Percentiles rank a stretch among this genome's conserved stretches.
phyloP scores from a whole-genome alignment of 64 coral and sea anemone species.

The Montipora foliosa region DNA sequence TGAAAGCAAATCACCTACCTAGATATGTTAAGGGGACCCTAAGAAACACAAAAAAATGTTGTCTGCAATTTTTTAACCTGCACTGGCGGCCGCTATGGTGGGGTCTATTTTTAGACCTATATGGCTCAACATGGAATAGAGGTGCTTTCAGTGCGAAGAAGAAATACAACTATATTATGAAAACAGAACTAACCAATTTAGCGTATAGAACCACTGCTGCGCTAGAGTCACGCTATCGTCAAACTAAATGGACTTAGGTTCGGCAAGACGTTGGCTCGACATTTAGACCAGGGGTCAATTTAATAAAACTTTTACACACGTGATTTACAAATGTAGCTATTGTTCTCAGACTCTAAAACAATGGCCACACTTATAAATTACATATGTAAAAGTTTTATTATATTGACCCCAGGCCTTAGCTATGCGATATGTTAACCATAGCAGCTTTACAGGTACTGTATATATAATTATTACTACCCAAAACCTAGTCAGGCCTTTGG shows the following conservation, averaged over 20 bases:
- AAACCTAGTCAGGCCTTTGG: conserved; percentile 26
- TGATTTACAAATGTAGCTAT: too few relatives aligned
- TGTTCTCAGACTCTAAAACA: too few relatives aligned
- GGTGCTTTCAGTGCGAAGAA: conserved; percentile 19
- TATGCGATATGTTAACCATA: conserved; percentile 56
- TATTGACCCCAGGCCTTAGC: not conserved
- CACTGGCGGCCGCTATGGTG: conserved; percentile 1
- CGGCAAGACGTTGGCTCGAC: too few relatives aligned
- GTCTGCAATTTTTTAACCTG: conserved; percentile 28
- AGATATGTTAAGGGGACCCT: conserved; percentile 24
- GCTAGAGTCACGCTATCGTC: not conserved
- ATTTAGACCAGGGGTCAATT: too few relatives aligned
- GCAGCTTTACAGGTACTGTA: conserved; percentile 25
- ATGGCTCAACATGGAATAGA: not conserved
- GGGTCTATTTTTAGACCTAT: conserved; percentile 10
- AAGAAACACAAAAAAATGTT: conserved; percentile 14
- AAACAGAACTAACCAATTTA: conserved; percentile 53
- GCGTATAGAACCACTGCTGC: conserved; percentile 44
- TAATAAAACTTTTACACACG: too few relatives aligned
- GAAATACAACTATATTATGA: conserved; percentile 44
- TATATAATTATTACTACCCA: conserved; percentile 40
- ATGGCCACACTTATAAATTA: too few relatives aligned
- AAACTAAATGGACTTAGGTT: too few relatives aligned
- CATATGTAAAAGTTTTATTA: too few relatives aligned
- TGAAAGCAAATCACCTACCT: conserved; percentile 43